Conservation (phyloP, 2,797 vertebrate genomes). For the Sphenopsis melanotis region DNA sequence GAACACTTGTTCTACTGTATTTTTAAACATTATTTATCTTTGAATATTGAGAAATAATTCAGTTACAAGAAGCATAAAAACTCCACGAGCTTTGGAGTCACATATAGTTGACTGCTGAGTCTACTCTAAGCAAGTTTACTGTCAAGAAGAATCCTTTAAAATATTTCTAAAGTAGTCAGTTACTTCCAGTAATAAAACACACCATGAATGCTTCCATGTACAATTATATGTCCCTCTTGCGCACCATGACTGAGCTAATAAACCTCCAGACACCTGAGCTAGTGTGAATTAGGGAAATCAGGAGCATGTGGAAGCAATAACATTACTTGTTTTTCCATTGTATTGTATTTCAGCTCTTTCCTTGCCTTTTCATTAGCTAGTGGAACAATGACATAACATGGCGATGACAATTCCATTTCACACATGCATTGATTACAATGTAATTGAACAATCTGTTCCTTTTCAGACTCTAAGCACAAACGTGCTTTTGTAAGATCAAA, state of each 20-base stretch:
- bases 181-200: background rate
- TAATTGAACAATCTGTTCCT: background rate
- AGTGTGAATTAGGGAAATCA: background rate
- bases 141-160: background rate
- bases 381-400: background rate
- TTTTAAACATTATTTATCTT: background rate
- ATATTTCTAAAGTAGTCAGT: background rate
- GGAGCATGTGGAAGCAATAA: background rate
- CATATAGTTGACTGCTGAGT: background rate
- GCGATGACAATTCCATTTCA: constrained; percentile 13
- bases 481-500: background rate
- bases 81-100: background rate
- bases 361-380: background rate
- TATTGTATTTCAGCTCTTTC: background rate
- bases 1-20: background rate
- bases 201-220: background rate
- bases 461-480: background rate
- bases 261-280: background rate
- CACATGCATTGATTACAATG: background rate
- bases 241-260: background rate
- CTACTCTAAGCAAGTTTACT: background rate
- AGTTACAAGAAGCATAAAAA: background rate
- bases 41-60: background rate
- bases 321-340: background rate
- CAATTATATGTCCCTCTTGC: background rate